Conservation (phyloP, 1,140 invertebrate genomes). For the Ceratina japonica region DNA sequence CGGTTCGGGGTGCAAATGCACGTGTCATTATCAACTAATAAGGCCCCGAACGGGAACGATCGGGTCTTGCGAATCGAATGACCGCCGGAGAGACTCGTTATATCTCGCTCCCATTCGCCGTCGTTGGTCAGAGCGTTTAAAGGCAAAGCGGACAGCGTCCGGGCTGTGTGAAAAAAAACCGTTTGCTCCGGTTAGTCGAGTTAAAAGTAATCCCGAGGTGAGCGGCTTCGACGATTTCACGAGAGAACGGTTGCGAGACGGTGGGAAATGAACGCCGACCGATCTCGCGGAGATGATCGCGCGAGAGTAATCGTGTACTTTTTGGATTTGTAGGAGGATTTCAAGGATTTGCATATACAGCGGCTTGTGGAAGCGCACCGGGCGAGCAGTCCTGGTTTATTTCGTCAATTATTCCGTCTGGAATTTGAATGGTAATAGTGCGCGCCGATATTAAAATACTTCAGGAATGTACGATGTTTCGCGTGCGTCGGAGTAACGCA, state of each 20-base stretch:
- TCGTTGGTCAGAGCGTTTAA: slow-evolving; percentile 40
- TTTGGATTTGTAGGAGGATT: too few relatives aligned
- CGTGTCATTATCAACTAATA: slow-evolving; percentile 44
- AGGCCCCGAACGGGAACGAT: slow-evolving; percentile 49
- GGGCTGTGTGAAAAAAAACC: slow-evolving; percentile 1
- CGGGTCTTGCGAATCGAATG: slow-evolving; percentile 53
- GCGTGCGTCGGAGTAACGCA: too few relatives aligned
- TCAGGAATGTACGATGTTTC: too few relatives aligned
- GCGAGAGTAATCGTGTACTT: too few relatives aligned
- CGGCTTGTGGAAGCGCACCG: too few relatives aligned
- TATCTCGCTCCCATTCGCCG: slow-evolving; percentile 57
- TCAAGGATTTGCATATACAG: too few relatives aligned
- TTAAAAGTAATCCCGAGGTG: neutral
- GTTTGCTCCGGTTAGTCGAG: neutral
- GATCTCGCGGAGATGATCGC: too few relatives aligned
- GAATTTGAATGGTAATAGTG: too few relatives aligned
- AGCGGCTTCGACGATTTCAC: slow-evolving; percentile 1
- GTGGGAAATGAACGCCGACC: too few relatives aligned
- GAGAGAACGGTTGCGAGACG: neutral
- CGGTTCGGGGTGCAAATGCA: slow-evolving; percentile 30
- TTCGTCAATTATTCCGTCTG: too few relatives aligned
- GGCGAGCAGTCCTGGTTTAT: too few relatives aligned
- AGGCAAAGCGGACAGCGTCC: slow-evolving; percentile 34
- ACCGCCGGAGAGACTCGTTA: slow-evolving; percentile 52
- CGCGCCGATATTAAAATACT: too few relatives aligned